phyloP scores from a whole-genome alignment of 1,140 invertebrate genomes.

The Trachelipus rathkii region DNA sequence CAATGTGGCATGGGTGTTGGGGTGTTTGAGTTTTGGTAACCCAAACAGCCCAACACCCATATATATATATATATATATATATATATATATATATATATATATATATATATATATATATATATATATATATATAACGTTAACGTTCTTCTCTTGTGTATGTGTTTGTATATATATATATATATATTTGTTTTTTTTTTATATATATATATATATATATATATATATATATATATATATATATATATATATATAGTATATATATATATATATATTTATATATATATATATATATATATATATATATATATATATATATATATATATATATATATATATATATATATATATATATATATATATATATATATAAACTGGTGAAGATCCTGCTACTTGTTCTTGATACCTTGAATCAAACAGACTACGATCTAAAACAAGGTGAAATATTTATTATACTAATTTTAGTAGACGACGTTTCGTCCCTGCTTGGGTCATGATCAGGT shows the following conservation, averaged over 20 bases:
- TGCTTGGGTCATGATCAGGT: too few species aligned
- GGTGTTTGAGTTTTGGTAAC: too few species aligned
- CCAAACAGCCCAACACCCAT: too few species aligned
- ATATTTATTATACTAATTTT: too few species aligned
- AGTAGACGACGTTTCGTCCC: too few species aligned
- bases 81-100: slow-evolving; percentile 17
- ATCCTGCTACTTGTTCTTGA: too few species aligned
- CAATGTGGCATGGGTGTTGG: too few species aligned
- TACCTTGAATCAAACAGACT: too few species aligned
- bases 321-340: slow-evolving; percentile 20
- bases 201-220: slow-evolving; percentile 17
- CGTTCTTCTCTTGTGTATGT: too few species aligned
- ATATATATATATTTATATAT: neutral
- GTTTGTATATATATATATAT: neutral
- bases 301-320: slow-evolving; percentile 22
- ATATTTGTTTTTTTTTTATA: too few species aligned
- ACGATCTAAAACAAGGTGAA: too few species aligned
- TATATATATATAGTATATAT: slow-evolving; percentile 6
- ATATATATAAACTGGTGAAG: too few species aligned
- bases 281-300: neutral
- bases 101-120: slow-evolving; percentile 19
- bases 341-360: neutral
- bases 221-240: slow-evolving; percentile 14
- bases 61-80: neutral
- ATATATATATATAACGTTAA: neutral